phyloP scores from a whole-genome alignment of 2,113 vertebrate genomes.

The Grantiella picta region DNA sequence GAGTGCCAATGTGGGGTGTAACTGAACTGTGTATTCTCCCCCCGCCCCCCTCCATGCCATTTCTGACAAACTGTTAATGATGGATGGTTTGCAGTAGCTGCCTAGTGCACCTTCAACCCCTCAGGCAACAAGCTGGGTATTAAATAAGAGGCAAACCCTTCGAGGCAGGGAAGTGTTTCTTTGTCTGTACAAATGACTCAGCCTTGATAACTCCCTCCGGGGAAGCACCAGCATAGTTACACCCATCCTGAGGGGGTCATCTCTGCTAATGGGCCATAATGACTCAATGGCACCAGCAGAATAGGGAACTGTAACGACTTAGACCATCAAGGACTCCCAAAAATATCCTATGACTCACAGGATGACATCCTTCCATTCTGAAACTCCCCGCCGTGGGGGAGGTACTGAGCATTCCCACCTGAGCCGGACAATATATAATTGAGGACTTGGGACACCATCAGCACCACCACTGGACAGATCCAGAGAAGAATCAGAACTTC shows the following conservation, averaged over 20 bases:
- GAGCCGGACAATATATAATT: not conserved
- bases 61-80: not conserved
- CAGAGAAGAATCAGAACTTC: not conserved
- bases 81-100: not conserved
- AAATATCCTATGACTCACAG: not conserved
- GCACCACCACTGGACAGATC: not conserved
- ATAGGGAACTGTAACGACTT: not conserved
- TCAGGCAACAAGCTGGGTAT: not conserved
- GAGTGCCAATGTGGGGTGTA: not conserved
- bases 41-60: too few species aligned
- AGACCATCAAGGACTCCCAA: not conserved
- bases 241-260: not conserved
- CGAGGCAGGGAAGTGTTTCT: not conserved
- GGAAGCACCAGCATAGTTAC: not conserved
- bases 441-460: not conserved
- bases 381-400: not conserved
- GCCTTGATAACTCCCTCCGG: not conserved
- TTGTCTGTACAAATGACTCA: not conserved
- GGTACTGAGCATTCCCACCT: not conserved
- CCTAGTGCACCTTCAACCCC: not conserved
- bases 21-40: not conserved
- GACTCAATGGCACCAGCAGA: fast-evolving
- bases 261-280: not conserved
- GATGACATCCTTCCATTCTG: not conserved
- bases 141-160: not conserved